Percentiles rank a stretch among this genome's conserved stretches.
Conservation (phyloP, 2,888 invertebrate genomes). For the Heliothis peltigera region DNA sequence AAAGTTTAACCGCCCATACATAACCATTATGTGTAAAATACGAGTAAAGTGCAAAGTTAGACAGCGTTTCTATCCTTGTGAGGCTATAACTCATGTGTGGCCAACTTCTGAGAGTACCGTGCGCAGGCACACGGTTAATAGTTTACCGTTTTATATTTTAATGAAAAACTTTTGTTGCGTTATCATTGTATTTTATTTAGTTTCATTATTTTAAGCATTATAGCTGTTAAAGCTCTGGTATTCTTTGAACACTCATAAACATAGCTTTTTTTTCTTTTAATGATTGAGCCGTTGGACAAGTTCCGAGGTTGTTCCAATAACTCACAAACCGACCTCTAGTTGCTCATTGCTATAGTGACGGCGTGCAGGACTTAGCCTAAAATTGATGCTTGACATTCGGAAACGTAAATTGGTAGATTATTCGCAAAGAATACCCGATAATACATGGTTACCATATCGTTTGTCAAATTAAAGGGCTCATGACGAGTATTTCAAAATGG, state of each 20-base stretch:
- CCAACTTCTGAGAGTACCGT: conserved; percentile 81
- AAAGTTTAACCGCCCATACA: conserved; percentile 85
- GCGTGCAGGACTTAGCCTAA: background rate
- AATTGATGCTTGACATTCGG: too few species aligned
- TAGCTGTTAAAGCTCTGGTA: background rate
- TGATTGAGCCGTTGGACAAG: background rate
- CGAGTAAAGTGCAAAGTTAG: conserved; percentile 89
- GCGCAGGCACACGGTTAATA: conserved; percentile 61
- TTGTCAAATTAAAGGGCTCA: too few species aligned
- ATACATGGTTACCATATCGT: background rate
- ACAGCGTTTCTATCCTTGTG: conserved; percentile 87
- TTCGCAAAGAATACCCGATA: background rate
- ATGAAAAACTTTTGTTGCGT: background rate
- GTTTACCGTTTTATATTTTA: conserved; percentile 20
- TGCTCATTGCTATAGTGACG: background rate
- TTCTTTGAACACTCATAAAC: background rate
- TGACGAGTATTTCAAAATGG: too few species aligned
- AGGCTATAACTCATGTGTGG: conserved; percentile 86
- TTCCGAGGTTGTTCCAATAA: background rate
- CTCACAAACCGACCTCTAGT: background rate
- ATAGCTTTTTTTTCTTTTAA: background rate
- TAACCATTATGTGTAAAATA: conserved; percentile 88
- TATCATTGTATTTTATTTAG: conserved; percentile 18
- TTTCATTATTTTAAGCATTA: background rate
- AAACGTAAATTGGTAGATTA: background rate